A percentile compares a stretch with the other conserved stretches of the same genome.
Evolutionary conservation across 2,888 invertebrate genomes (phyloP).

Genomic region (Drosophila peninsularis): DNA sequence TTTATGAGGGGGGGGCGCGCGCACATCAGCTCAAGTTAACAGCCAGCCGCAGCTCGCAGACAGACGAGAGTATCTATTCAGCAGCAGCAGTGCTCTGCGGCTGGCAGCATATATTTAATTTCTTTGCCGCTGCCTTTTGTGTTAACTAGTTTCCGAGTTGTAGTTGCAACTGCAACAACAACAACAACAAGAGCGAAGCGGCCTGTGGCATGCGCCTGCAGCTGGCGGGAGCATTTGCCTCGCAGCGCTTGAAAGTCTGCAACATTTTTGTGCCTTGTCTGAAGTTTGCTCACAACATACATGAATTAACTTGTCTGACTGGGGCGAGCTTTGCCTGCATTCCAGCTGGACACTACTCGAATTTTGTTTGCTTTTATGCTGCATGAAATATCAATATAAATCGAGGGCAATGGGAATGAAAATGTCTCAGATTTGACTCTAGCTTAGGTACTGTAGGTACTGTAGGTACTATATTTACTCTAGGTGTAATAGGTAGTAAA

Average conservation of each 20-base stretch:
- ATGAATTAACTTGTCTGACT: background rate
- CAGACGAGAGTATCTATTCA: background rate
- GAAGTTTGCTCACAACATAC: background rate
- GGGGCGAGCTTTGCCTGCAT: no score
- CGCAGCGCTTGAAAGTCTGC: constrained; percentile 18
- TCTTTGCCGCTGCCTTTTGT: constrained; percentile 58
- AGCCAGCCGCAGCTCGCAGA: constrained; percentile 11
- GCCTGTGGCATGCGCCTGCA: constrained; percentile 14
- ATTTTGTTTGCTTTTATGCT: background rate
- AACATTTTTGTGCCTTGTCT: background rate
- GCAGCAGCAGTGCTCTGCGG: background rate
- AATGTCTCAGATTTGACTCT: background rate
- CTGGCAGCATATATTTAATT: constrained; percentile 68
- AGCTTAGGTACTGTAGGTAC: no score
- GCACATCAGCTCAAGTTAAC: constrained; percentile 21
- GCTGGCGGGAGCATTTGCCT: constrained; percentile 13
- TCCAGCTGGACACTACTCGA: background rate
- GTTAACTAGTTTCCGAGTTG: constrained; percentile 35
- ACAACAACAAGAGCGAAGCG: constrained; percentile 5
- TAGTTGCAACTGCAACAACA: constrained; percentile 21
- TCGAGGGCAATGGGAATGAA: background rate
- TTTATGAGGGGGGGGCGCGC: constrained; percentile 41
- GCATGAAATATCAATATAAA: background rate
- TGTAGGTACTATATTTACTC: background rate
- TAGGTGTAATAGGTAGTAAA: no score